phyloP scores from a whole-genome alignment of 2,888 invertebrate species.

The Anodontia alba region DNA sequence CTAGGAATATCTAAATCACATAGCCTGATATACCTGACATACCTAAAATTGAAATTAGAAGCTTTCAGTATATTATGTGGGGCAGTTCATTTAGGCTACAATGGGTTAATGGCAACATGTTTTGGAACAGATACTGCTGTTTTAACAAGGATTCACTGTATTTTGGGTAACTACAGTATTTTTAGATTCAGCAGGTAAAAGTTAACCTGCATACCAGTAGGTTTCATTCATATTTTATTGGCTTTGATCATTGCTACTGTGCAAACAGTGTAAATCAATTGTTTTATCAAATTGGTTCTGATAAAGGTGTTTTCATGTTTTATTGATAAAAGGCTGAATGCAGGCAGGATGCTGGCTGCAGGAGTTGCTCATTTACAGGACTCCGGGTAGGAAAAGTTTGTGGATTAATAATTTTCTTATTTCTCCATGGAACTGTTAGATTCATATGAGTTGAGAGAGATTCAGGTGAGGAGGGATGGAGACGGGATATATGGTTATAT shows the following conservation, averaged over 20 bases:
- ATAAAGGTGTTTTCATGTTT: neutral
- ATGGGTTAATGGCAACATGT: neutral
- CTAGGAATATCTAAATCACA: too few relatives aligned
- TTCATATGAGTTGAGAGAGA: too few relatives aligned
- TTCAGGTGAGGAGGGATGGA: too few relatives aligned
- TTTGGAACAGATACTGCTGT: neutral
- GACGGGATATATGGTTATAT: too few relatives aligned
- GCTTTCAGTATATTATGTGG: too few relatives aligned
- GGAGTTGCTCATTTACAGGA: neutral
- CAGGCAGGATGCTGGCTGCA: neutral
- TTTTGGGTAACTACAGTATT: neutral
- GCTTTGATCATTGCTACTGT: neutral
- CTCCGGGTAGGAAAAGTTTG: neutral
- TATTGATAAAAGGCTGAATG: neutral
- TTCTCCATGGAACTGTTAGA: neutral
- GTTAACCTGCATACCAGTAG: neutral
- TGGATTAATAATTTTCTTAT: neutral
- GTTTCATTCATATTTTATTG: slow-evolving; percentile 16
- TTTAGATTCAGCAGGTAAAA: neutral
- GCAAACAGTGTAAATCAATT: neutral
- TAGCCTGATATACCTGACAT: too few relatives aligned
- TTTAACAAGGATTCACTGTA: neutral
- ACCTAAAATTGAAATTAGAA: too few relatives aligned
- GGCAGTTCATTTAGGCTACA: too few relatives aligned
- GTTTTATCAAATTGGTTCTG: neutral